Evolutionary conservation across 2,888 invertebrate genomes (phyloP).

Genomic region (Caenorhabditis uteleia): DNA sequence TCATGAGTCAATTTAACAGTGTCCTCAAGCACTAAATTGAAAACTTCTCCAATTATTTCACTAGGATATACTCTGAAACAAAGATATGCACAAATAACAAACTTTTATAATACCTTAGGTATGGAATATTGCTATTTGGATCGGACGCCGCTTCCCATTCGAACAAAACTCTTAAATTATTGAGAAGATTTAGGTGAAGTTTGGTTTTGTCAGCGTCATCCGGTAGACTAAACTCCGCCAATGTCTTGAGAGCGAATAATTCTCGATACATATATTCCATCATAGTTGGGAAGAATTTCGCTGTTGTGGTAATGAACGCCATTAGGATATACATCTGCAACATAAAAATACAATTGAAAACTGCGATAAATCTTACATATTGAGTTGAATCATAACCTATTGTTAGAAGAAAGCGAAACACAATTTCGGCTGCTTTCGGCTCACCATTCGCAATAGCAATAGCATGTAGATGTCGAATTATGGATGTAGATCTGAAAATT

Average conservation of each 20-base stretch:
- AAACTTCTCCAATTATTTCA: conserved; percentile 9
- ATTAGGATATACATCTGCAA: conserved; percentile 21
- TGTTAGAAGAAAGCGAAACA: conserved; percentile 30
- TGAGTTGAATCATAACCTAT: not conserved
- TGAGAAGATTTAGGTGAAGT: conserved; percentile 12
- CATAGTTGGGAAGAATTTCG: conserved; percentile 27
- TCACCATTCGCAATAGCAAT: conserved; percentile 38
- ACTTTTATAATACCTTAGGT: not conserved
- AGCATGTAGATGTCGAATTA: conserved; percentile 48
- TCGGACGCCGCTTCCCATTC: conserved; percentile 23
- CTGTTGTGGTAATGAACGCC: conserved; percentile 8
- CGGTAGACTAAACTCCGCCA: conserved; percentile 7
- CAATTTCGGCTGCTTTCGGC: conserved; percentile 51
- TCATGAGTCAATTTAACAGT: not conserved
- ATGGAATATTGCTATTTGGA: not conserved
- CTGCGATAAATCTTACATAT: conserved; percentile 3
- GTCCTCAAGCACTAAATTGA: conserved; percentile 4
- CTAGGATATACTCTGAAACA: conserved; percentile 13
- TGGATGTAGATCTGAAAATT: conserved; percentile 14
- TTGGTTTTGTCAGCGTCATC: not conserved
- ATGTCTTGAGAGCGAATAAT: conserved; percentile 10
- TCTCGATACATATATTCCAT: conserved; percentile 29
- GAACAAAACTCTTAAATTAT: conserved; percentile 17
- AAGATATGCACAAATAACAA: not conserved
- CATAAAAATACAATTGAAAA: not conserved